Conservation (phyloP, 2,888 invertebrate species). For the Spicauda simplicius region DNA sequence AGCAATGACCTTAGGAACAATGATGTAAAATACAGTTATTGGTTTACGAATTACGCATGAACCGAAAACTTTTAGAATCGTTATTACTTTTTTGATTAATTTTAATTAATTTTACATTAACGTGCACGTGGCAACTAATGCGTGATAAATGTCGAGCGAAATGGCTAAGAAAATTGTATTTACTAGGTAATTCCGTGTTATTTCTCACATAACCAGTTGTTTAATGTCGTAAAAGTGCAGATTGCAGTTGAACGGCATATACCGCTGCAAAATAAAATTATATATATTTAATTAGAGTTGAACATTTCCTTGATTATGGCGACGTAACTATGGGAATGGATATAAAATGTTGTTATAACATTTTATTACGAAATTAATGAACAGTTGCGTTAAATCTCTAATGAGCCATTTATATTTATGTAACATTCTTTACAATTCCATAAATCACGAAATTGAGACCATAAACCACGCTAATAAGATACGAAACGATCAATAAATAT, state of each 20-base stretch:
- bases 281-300: slow-evolving; percentile 28
- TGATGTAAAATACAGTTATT: too few species aligned
- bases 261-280: slow-evolving; percentile 17
- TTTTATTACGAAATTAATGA: slow-evolving; percentile 1
- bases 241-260: slow-evolving; percentile 13
- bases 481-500: slow-evolving; percentile 12
- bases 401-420: not conserved
- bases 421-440: not conserved
- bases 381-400: not conserved
- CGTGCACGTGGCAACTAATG: not conserved
- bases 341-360: not conserved
- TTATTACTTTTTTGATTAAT: too few species aligned
- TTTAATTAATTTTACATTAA: too few species aligned
- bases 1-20: too few species aligned
- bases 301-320: slow-evolving; percentile 27
- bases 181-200: slow-evolving; percentile 11
- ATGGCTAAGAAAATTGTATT: slow-evolving; percentile 4
- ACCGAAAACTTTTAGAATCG: not conserved
- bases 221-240: slow-evolving; percentile 26
- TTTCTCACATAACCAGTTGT: slow-evolving; percentile 23
- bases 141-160: not conserved
- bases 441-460: not conserved
- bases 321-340: slow-evolving; percentile 18
- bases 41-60: too few species aligned
- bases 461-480: slow-evolving; percentile 13